Evolutionary conservation across 2,797 vertebrate genomes (phyloP), one percentile per base, ranked within the genome.

Genomic region (Megalops cyprinoides): DNA sequence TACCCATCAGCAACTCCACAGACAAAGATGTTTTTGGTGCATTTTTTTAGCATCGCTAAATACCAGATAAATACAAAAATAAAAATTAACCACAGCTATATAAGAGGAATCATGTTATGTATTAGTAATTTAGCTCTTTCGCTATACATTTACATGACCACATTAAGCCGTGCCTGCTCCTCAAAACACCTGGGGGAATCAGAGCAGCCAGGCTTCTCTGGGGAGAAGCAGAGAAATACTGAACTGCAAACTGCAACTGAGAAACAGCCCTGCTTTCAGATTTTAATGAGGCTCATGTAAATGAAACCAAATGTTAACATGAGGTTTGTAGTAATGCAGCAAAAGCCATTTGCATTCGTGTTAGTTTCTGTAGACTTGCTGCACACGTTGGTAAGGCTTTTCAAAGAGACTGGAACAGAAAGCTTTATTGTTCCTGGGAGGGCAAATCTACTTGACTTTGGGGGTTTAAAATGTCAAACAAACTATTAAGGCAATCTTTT

Each of bases 401-500:
- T 28, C 56, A 75, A 76, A 76, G n/a, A 67, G 49, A 75, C 62
- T 12, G 58, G 25, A 74, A 74, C 15, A 74, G 56, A 76, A 42
- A 69, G 8, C 34, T 23, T 69, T 56, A 58, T 37, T 69, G 60
- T 42, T 69, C 37, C 37, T 18, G 6, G 15, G 20, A 69, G 37
- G 65, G 37, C 37, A n/a, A 69, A 42, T 23, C 42, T 69, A 65
- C 42, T 69, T 69, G 65, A 69, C n/a, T 69, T 69, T 23, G 3
- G 18, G 3, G 18, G 25, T 23, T 15, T 8, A 51, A 53, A 76
- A 55, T 3, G 7, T 56, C 34, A 77, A 77, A 39, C 42, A 51
- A 76, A 76, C 23, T 28, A 34, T 76, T 76, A 81, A 76, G 73
- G 48, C 79, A 76, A 81, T 65, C 44, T 14, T n/a, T 76, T 28